These are phyloP conservation scores for Antrozous pallidus DNA, from an alignment of 2,797 vertebrate species.

Conservation along the genomic window DNA sequence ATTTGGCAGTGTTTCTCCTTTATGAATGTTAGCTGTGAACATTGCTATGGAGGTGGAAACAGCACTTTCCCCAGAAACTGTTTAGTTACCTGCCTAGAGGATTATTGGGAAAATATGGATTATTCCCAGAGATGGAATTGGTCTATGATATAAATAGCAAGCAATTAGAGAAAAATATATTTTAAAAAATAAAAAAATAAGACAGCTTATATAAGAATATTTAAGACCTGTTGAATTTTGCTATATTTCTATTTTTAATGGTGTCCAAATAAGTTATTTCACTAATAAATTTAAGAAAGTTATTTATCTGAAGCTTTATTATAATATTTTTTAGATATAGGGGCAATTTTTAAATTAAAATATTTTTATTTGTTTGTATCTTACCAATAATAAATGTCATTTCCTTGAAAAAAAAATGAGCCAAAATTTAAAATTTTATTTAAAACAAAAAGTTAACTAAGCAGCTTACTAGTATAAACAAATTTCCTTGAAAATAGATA, in stretches of 20 bases:
- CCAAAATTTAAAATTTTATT: not conserved
- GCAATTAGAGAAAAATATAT: not conserved
- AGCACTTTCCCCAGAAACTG: not conserved
- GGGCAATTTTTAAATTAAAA: not conserved
- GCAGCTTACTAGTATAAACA: not conserved
- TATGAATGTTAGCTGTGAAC: not conserved
- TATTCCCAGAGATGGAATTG: not conserved
- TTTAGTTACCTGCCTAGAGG: not conserved
- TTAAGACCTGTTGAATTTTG: not conserved
- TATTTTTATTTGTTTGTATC: not conserved
- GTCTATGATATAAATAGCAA: not conserved
- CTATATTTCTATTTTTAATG: not conserved
- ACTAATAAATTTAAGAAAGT: not conserved
- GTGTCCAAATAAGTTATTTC: not conserved
- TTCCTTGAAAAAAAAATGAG: not conserved
- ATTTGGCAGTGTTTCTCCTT: not conserved
- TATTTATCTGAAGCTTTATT: slow-evolving; percentile 4
- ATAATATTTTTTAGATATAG: not conserved
- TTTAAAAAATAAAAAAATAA: not conserved
- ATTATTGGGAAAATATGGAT: slow-evolving; percentile 29
- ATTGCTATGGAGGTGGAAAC: not conserved
- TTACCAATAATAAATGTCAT: not conserved
- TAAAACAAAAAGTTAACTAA: not conserved
- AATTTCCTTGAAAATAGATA: not conserved
- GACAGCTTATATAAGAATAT: not conserved